Conservation (phyloP, 2,113 vertebrate species). For the Phyllostomus discolor region DNA sequence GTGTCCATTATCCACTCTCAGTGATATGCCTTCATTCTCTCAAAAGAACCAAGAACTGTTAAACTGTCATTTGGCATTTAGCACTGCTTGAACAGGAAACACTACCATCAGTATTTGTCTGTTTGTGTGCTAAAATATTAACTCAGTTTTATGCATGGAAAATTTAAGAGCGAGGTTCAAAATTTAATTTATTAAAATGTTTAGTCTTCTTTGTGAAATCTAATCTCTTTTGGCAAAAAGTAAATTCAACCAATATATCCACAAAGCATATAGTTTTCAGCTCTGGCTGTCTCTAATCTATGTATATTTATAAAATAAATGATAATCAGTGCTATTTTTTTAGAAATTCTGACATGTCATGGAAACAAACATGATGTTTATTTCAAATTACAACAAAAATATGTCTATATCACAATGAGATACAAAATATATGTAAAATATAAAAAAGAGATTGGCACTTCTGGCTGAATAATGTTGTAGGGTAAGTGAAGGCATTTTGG, state of each 20-base stretch:
- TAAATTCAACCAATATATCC: background rate
- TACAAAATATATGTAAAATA: slow-evolving; percentile 31
- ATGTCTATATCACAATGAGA: background rate
- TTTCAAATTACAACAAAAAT: background rate
- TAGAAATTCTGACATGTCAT: background rate
- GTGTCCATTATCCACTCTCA: background rate
- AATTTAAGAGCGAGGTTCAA: background rate
- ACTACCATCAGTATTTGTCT: background rate
- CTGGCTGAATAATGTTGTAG: background rate
- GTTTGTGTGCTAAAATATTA: background rate
- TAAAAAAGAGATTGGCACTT: background rate
- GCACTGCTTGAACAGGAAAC: background rate
- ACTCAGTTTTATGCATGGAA: background rate
- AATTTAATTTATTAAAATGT: slow-evolving; percentile 10
- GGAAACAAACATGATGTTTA: background rate
- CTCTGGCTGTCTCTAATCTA: background rate
- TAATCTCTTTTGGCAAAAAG: background rate
- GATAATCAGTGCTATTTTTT: background rate
- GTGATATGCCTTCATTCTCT: background rate
- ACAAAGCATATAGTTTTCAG: background rate
- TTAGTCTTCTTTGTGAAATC: background rate
- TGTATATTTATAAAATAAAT: slow-evolving; percentile 32
- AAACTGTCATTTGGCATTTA: background rate
- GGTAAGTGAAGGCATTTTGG: too few relatives aligned
- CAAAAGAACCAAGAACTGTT: background rate